Percentiles rank a stretch among this genome's conserved stretches.
Conservation (phyloP, 2,888 invertebrate species). For the Elmis aenea region DNA sequence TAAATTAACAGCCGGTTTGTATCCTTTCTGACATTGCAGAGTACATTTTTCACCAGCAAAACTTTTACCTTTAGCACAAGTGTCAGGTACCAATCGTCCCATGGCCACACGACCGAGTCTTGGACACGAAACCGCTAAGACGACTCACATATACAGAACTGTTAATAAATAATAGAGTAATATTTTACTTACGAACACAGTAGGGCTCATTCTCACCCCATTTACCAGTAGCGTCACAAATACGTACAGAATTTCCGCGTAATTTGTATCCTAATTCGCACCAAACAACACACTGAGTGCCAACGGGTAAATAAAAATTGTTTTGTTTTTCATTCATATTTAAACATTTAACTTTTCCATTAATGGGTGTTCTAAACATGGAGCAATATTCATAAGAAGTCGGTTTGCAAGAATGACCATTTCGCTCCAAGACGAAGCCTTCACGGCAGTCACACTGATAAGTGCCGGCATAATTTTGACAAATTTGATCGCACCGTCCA, state of each 20-base stretch:
- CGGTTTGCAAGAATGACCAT: conserved; percentile 28
- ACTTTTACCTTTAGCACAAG: conserved; percentile 49
- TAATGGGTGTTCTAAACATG: conserved; percentile 28
- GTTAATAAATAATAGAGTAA: conserved; percentile 3
- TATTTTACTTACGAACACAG: conserved; percentile 55
- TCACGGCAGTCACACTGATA: conserved; percentile 50
- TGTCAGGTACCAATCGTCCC: conserved; percentile 51
- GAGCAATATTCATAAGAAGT: conserved; percentile 28
- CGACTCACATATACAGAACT: conserved; percentile 7
- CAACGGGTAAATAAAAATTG: conserved; percentile 31
- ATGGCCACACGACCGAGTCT: conserved; percentile 46
- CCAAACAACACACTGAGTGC: conserved; percentile 49
- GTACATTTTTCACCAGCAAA: conserved; percentile 48
- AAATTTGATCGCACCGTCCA: conserved; percentile 46
- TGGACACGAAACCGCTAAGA: conserved; percentile 48
- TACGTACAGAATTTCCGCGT: conserved; percentile 49
- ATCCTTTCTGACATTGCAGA: conserved; percentile 50
- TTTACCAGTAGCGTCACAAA: conserved; percentile 49
- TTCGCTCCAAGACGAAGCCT: conserved; percentile 37
- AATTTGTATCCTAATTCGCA: conserved; percentile 53
- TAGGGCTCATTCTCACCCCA: conserved; percentile 49
- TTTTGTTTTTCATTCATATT: conserved; percentile 13
- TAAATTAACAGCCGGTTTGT: conserved; percentile 33
- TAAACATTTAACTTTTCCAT: conserved; percentile 31
- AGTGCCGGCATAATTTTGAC: conserved; percentile 48